A percentile compares a stretch with the other conserved stretches of the same genome.
phyloP scores from a whole-genome alignment of 2,797 vertebrate species.

The Anniella stebbinsi region DNA sequence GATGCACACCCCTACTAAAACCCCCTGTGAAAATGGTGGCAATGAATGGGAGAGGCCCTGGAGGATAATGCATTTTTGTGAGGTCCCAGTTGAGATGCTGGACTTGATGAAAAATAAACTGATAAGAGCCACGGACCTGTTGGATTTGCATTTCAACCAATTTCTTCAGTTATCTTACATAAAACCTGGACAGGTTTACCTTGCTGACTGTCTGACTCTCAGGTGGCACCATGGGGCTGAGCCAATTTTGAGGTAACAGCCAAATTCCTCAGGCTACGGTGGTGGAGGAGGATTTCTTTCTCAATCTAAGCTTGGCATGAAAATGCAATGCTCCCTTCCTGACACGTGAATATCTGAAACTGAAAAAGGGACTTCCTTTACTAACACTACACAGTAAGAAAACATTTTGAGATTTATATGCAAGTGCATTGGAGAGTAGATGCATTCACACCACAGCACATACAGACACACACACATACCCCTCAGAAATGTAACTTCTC shows the following conservation, averaged over 20 bases:
- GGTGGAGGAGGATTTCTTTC: constrained; percentile 51
- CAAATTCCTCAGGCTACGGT: constrained; percentile 52
- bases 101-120: constrained; percentile 43
- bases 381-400: not conserved
- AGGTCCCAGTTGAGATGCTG: constrained; percentile 53
- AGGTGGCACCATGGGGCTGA: constrained; percentile 59
- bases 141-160: not conserved
- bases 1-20: too few relatives aligned
- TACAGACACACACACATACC: too few relatives aligned
- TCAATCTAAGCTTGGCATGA: constrained; percentile 60
- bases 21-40: too few relatives aligned
- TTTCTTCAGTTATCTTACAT: not conserved
- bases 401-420: not conserved
- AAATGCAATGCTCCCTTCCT: constrained; percentile 55
- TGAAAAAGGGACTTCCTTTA: not conserved
- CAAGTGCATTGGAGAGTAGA: too few relatives aligned
- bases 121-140: too few relatives aligned
- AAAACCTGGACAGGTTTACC: constrained; percentile 35
- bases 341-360: not conserved
- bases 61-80: constrained; percentile 58
- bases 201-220: constrained; percentile 64
- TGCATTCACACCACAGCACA: too few relatives aligned
- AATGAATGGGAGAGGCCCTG: too few relatives aligned
- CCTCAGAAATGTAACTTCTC: not conserved
- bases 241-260: constrained; percentile 63